Evolutionary conservation across 2,888 invertebrate genomes (phyloP).

Genomic region (Crocallis elinguaria): DNA sequence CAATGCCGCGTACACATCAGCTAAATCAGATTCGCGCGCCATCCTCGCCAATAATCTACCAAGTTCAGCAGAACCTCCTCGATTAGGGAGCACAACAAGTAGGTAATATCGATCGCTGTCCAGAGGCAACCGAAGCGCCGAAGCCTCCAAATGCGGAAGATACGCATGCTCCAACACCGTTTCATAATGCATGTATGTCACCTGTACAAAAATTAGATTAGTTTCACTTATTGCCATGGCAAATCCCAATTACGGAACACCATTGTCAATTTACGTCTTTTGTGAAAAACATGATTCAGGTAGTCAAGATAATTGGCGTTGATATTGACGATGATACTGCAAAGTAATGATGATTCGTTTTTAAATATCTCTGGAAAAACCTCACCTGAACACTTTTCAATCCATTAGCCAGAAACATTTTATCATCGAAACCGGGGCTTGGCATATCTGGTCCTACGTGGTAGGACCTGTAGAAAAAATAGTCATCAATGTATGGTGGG

Average conservation of each 20-base stretch:
- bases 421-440: constrained; percentile 51
- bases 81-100: constrained; percentile 88
- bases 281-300: constrained; percentile 28
- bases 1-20: constrained; percentile 88
- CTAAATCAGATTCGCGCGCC: constrained; percentile 85
- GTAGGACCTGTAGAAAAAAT: constrained; percentile 67
- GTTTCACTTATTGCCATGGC: constrained; percentile 33
- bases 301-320: constrained; percentile 22
- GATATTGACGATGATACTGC: constrained; percentile 24
- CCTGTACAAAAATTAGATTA: constrained; percentile 61
- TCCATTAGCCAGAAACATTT: constrained; percentile 75
- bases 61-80: constrained; percentile 85
- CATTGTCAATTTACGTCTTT: constrained; percentile 35
- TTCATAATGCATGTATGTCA: constrained; percentile 90
- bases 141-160: constrained; percentile 88
- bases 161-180: constrained; percentile 91
- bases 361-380: constrained; percentile 20
- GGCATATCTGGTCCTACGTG: constrained; percentile 60
- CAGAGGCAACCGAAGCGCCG: constrained; percentile 90
- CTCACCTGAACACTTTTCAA: constrained; percentile 73
- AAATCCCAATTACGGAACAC: constrained; percentile 33
- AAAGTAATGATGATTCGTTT: constrained; percentile 23
- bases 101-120: constrained; percentile 92
- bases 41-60: constrained; percentile 87
- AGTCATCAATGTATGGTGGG: constrained; percentile 70